A percentile compares a stretch with the other conserved stretches of the same genome.
Evolutionary conservation across 1,140 invertebrate species (phyloP).

Genomic region (Andrena cerasifolii): DNA sequence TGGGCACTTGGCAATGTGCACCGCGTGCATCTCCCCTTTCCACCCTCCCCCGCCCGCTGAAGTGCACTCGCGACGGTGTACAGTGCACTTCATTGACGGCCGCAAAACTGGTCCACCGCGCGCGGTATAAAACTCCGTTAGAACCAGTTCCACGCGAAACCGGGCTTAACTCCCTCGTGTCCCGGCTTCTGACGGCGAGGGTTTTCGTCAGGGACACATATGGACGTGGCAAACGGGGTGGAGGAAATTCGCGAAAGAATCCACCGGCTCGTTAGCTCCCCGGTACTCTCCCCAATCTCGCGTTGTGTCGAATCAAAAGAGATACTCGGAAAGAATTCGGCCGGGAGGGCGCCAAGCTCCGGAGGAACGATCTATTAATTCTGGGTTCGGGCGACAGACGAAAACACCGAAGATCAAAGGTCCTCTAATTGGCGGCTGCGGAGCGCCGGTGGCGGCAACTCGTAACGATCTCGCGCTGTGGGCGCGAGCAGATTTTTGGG

Average conservation of each 20-base stretch:
- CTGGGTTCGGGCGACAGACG: neutral
- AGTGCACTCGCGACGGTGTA: slow-evolving; percentile 52
- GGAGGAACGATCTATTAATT: neutral
- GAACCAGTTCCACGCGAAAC: slow-evolving; percentile 56
- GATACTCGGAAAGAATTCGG: neutral
- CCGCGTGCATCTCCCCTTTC: slow-evolving; percentile 25
- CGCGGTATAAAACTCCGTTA: slow-evolving; percentile 63
- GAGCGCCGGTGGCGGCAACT: neutral
- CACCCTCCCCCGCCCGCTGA: neutral
- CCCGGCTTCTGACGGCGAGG: neutral
- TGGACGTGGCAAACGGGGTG: neutral
- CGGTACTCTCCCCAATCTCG: too few species aligned
- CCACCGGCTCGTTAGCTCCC: too few species aligned
- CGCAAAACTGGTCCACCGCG: slow-evolving; percentile 60
- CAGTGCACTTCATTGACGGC: slow-evolving; percentile 64
- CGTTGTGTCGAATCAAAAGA: too few species aligned
- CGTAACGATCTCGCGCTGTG: neutral
- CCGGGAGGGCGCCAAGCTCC: neutral
- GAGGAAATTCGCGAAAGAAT: neutral
- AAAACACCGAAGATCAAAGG: neutral
- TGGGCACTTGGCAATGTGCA: slow-evolving; percentile 22
- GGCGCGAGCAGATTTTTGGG: too few species aligned
- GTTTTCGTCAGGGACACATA: neutral
- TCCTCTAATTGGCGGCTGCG: neutral
- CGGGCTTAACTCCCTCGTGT: slow-evolving; percentile 12